These are phyloP conservation scores for Archilochus colubris DNA, from an alignment of 2,113 vertebrate genomes.

Conservation along the genomic window DNA sequence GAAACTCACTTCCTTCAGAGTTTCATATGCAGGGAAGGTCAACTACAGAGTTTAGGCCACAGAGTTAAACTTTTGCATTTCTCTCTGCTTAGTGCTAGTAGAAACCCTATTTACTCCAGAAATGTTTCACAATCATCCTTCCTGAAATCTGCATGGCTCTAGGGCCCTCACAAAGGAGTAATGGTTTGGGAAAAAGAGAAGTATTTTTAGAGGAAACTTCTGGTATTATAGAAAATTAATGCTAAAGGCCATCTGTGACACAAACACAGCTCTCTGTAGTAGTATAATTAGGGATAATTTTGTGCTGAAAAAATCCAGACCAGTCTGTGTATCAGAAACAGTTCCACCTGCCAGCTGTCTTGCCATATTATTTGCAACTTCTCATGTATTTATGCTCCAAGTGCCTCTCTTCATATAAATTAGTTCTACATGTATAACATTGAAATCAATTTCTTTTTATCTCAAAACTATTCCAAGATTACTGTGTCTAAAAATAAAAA, in stretches of 20 bases:
- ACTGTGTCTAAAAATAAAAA: neutral
- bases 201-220: neutral
- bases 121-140: neutral
- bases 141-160: neutral
- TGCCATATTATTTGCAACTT: neutral
- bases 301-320: neutral
- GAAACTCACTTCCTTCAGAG: neutral
- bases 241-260: neutral
- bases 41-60: neutral
- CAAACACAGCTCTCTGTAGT: neutral
- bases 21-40: neutral
- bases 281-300: neutral
- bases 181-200: neutral
- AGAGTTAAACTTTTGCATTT: neutral
- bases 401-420: neutral
- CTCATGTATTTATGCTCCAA: neutral
- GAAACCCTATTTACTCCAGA: neutral
- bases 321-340: neutral
- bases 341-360: conserved; percentile 1
- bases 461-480: neutral
- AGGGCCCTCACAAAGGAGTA: neutral
- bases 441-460: neutral
- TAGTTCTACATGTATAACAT: neutral
- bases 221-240: neutral
- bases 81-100: neutral